Evolutionary conservation across 2,797 vertebrate genomes (phyloP), one percentile per base, ranked within the genome.

Genomic region (Rousettus madagascariensis): DNA sequence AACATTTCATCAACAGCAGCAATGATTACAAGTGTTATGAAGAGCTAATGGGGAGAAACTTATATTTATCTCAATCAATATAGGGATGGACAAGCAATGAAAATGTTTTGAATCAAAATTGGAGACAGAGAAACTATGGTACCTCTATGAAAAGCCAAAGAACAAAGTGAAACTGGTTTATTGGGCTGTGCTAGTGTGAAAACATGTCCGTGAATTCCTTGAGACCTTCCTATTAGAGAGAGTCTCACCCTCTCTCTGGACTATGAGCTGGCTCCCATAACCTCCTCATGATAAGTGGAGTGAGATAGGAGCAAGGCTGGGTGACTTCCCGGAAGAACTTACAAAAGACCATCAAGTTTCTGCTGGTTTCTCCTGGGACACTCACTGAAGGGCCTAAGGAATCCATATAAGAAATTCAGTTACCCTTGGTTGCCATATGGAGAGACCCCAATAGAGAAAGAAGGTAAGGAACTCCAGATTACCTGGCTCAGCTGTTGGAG

Each of bases 61-160:
- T 78, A 59, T 46, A 16, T 86, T 11, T 82, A 68, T 36, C 36
- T 53, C 75, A 93, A 49, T 92, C 55, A 49, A 38, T 6, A 61
- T 90, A 91, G 36, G 61, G 16, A 82, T 77, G 20, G 55, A 74
- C 36, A 71, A 75, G 9, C 51, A 66, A 69, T 55, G 30, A 12
- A 83, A 63, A 38, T 41, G 11, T 22, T 71, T 82, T 36, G 75
- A 92, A 77, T 49, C n/a, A n/a, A 96, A 91, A 68, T 51, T 43
- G 30, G n/a, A 83, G 51, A 28, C 26, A 88, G 41, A 53, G 43
- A 74, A 61, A 22, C 12, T 53, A 38, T 12, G 20, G 15, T 9
- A 12, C 17, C 53, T 15, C 46, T 51, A 1, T 68, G 24, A 61
- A 30, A 65, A 66, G 43, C 30, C 3, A 79, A 4, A 26, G 61